Evolutionary conservation across 37 sponge, comb jelly and placozoan genomes (phyloP).

Genomic region (Chondrosia reniformis): DNA sequence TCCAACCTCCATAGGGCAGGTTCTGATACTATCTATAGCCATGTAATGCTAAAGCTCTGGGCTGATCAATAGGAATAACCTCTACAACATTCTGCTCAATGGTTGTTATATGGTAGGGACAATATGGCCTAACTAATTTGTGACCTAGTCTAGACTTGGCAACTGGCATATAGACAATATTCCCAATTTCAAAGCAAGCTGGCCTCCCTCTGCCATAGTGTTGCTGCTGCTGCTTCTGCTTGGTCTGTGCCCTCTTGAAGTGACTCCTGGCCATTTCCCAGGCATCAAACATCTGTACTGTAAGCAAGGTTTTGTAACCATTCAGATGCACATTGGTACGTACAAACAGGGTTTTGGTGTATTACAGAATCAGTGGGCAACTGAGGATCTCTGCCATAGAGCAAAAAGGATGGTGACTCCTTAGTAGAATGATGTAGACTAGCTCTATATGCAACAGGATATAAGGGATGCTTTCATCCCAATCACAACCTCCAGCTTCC

Average conservation of each 20-base stretch:
- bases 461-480: conserved; percentile 17
- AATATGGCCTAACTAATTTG: conserved; percentile 39
- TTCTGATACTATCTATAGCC: no score
- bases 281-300: background rate
- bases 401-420: conserved; percentile 27
- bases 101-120: conserved; percentile 25
- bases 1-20: no score
- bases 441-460: conserved; percentile 32
- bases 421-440: conserved; percentile 18
- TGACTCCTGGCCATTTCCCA: conserved; percentile 15
- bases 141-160: conserved; percentile 6
- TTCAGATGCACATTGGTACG: background rate
- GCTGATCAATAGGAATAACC: no score
- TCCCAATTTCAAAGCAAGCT: no score
- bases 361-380: conserved; percentile 1
- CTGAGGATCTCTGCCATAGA: conserved; percentile 18
- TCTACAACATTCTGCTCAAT: no score
- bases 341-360: background rate
- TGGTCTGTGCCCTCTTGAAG: background rate
- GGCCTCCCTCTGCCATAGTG: background rate
- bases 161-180: background rate
- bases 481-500: background rate
- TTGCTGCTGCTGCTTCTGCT: conserved; percentile 16
- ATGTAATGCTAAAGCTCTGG: no score
- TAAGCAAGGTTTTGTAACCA: background rate